Evolutionary conservation across 2,797 vertebrate genomes (phyloP).

Genomic region (Sebastes melanostomus): DNA sequence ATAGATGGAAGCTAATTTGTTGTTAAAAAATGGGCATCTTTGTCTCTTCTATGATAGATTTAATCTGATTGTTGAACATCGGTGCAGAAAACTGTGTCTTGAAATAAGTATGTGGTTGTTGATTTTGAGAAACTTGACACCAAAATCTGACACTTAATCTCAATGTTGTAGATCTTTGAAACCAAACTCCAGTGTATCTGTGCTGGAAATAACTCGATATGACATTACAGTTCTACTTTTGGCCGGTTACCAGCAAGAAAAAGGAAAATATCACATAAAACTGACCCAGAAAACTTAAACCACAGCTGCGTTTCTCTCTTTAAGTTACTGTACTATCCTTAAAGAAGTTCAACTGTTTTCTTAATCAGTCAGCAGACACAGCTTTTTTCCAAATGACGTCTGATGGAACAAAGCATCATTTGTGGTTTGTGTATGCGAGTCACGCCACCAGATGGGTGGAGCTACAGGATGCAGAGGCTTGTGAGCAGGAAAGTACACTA

Average conservation of each 20-base stretch:
- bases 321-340: not conserved
- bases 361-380: constrained; percentile 21
- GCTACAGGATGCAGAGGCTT: constrained; percentile 21
- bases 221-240: not conserved
- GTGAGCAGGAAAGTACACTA: constrained; percentile 16
- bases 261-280: not conserved
- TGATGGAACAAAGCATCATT: constrained; percentile 41
- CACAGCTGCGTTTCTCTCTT: not conserved
- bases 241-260: not conserved
- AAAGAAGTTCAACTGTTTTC: constrained; percentile 21
- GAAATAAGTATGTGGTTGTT: not conserved
- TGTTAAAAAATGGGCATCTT: not conserved
- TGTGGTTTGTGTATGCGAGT: constrained; percentile 29
- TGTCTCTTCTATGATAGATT: not conserved
- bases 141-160: not conserved
- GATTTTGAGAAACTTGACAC: not conserved
- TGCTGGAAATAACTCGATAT: not conserved
- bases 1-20: not conserved
- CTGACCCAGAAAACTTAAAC: not conserved
- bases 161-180: no score
- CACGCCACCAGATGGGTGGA: constrained; percentile 18
- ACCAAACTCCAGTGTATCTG: not conserved
- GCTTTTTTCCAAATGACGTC: constrained; percentile 25
- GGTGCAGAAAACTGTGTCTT: not conserved
- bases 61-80: not conserved